Percentiles rank a stretch among this genome's conserved stretches.
phyloP scores from a whole-genome alignment of 2,888 invertebrate species.

The Sepioteuthis lessoniana region DNA sequence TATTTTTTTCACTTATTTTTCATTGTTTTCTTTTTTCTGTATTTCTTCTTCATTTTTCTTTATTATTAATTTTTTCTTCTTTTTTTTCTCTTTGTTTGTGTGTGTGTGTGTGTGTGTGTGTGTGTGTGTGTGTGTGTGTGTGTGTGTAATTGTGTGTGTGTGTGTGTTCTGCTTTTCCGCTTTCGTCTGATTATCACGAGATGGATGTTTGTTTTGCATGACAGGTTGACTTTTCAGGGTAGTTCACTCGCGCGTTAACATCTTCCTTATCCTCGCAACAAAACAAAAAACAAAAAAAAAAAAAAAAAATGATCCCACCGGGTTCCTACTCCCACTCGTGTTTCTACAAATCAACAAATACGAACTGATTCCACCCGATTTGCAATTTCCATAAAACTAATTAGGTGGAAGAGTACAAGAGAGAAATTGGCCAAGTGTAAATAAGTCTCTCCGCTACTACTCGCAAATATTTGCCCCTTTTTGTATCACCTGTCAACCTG shows the following conservation, averaged over 20 bases:
- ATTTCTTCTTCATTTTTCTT: too few relatives aligned
- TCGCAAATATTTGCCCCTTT: neutral
- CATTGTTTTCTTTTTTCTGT: too few relatives aligned
- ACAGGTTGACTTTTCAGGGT: neutral
- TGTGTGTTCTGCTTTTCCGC: neutral
- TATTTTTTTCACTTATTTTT: neutral
- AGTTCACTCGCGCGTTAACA: neutral
- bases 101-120: too few relatives aligned
- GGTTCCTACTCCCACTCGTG: neutral
- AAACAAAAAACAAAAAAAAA: neutral
- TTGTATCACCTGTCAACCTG: neutral
- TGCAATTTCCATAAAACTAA: constrained; percentile 33
- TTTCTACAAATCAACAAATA: neutral
- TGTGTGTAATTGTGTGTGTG: too few relatives aligned
- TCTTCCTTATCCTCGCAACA: neutral
- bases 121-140: too few relatives aligned
- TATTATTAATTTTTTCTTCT: too few relatives aligned
- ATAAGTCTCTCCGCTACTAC: neutral
- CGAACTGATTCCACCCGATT: neutral
- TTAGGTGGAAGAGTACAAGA: neutral
- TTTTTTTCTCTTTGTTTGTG: neutral
- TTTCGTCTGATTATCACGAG: neutral
- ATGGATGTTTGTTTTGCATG: constrained; percentile 15
- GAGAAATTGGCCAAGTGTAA: neutral
- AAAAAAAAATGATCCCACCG: neutral